Percentiles rank a stretch among this genome's conserved stretches.
Evolutionary conservation across 2,888 invertebrate genomes (phyloP).

Genomic region (Rotaria socialis): DNA sequence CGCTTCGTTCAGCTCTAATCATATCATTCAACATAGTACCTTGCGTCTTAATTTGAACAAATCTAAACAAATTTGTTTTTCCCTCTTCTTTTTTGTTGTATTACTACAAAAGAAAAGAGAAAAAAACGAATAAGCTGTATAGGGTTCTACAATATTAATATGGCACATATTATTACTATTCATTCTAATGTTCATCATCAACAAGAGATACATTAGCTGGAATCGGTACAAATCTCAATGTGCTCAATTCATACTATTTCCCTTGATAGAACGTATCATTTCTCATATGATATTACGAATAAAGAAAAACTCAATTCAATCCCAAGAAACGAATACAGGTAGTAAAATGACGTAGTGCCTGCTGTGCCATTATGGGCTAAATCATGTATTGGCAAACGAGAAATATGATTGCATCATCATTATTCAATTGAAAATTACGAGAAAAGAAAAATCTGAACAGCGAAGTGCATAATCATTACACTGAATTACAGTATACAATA

Average conservation of each 20-base stretch:
- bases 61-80: too few species aligned
- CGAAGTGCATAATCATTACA: constrained; percentile 15
- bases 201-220: neutral
- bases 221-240: neutral
- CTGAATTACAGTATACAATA: neutral
- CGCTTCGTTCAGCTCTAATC: neutral
- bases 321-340: constrained; percentile 18
- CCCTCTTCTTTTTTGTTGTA: neutral
- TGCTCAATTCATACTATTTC: neutral
- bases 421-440: neutral
- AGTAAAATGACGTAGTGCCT: neutral
- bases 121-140: neutral
- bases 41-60: neutral
- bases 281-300: neutral
- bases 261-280: neutral
- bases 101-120: neutral
- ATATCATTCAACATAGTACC: neutral
- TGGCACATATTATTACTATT: neutral
- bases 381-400: neutral
- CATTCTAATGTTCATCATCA: neutral
- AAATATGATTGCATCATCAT: neutral
- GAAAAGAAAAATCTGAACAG: neutral
- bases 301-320: neutral
- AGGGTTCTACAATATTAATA: too few species aligned
- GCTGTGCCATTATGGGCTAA: constrained; percentile 1